phyloP scores from a whole-genome alignment of 1,140 invertebrate genomes.

The Uloborus diversus region DNA sequence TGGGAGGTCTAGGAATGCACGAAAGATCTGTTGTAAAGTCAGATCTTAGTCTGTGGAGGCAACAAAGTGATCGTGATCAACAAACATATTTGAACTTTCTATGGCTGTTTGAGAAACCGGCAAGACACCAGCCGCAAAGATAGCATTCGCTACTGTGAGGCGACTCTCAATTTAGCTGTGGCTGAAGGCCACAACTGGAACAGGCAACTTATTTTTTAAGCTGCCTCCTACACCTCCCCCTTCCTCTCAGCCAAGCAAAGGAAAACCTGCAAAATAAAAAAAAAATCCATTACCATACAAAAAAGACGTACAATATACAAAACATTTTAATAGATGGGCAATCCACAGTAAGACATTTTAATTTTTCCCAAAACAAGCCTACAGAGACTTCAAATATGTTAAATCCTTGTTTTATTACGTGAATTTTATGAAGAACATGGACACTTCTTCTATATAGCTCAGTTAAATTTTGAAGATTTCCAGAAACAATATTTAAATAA shows the following conservation, averaged over 20 bases:
- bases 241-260: background rate
- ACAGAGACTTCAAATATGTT: no score
- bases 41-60: constrained; percentile 19
- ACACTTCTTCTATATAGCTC: no score
- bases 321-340: no score
- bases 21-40: constrained; percentile 7
- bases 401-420: no score
- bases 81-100: constrained; percentile 52
- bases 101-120: constrained; percentile 58
- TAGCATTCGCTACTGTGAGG: constrained; percentile 51
- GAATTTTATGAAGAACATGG: no score
- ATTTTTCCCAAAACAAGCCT: no score
- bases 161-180: constrained; percentile 8
- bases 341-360: no score
- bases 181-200: constrained; percentile 20
- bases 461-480: no score
- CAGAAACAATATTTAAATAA: no score
- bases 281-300: no score
- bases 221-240: constrained; percentile 49
- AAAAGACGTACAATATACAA: no score
- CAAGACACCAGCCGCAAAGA: constrained; percentile 58
- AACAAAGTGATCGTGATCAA: constrained; percentile 52
- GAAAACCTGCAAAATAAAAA: constrained; percentile 4
- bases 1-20: background rate
- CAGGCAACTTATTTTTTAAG: constrained; percentile 38